phyloP scores from a whole-genome alignment of 2,797 vertebrate species.

The Rachycentron canadum region DNA sequence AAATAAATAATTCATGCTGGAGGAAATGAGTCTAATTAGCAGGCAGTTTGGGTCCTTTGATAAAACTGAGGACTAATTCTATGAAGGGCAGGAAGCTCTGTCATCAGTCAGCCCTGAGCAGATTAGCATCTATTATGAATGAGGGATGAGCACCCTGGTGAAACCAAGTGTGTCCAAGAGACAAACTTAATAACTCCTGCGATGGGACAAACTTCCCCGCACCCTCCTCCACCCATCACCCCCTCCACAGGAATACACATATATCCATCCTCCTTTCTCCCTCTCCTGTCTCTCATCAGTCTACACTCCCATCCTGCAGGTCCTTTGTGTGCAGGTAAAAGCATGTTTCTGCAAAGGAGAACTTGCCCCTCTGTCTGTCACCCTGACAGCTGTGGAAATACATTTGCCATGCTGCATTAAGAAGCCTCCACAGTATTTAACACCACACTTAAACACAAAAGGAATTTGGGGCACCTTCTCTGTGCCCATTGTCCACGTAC shows the following conservation, averaged over 20 bases:
- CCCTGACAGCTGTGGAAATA: conserved; percentile 93
- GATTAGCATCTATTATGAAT: conserved; percentile 99
- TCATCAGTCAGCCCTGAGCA: conserved; percentile 98
- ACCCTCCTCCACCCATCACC: conserved; percentile 30
- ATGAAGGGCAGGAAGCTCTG: conserved; percentile 97
- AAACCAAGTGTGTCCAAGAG: conserved; percentile 96
- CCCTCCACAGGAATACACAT: conserved; percentile 60
- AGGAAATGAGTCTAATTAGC: conserved; percentile 99
- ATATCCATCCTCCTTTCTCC: conserved; percentile 35
- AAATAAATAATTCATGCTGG: conserved; percentile 99
- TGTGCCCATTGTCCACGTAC: conserved; percentile 43
- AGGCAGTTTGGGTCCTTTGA: conserved; percentile 98
- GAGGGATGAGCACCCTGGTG: conserved; percentile 93
- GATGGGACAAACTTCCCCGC: conserved; percentile 89
- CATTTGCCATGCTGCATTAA: conserved; percentile 89
- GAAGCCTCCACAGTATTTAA: conserved; percentile 69
- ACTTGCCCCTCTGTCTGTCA: conserved; percentile 90
- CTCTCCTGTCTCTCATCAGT: conserved; percentile 41
- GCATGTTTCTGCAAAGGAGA: conserved; percentile 82
- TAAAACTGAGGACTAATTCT: conserved; percentile 96
- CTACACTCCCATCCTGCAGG: conserved; percentile 70
- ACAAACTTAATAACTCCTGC: conserved; percentile 97
- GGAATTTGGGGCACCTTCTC: conserved; percentile 46
- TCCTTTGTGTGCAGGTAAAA: conserved; percentile 92
- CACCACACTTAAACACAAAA: conserved; percentile 67